Conservation (phyloP, 2,797 vertebrate species). For the Oreonectes daqikongensis region DNA sequence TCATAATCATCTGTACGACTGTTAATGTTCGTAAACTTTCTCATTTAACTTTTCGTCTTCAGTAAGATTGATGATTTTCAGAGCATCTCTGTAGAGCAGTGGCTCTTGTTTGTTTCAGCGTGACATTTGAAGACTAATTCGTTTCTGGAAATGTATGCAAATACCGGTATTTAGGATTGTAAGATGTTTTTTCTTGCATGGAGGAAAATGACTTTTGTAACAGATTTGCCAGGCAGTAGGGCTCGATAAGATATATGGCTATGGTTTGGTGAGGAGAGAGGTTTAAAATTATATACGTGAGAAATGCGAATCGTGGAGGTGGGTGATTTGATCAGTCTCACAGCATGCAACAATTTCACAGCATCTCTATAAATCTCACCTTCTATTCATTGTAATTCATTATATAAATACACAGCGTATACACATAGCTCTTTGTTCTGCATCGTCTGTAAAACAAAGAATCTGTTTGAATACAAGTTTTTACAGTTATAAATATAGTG, state of each 20-base stretch:
- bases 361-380: conserved; percentile 4
- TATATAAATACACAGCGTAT: background rate
- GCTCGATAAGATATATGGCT: conserved; percentile 5
- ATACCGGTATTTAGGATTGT: conserved; percentile 14
- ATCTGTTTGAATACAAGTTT: background rate
- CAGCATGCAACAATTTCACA: conserved; percentile 5
- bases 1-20: conserved; percentile 7
- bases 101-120: conserved; percentile 26
- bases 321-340: conserved; percentile 10
- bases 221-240: conserved; percentile 20
- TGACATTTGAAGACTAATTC: conserved; percentile 21
- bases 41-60: conserved; percentile 31
- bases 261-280: background rate
- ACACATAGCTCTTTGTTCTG: conserved; percentile 3
- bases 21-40: conserved; percentile 18
- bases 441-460: background rate
- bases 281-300: conserved; percentile 2
- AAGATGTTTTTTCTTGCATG: conserved; percentile 4
- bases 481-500: conserved; percentile 2
- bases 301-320: background rate
- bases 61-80: conserved; percentile 27
- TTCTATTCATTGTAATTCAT: conserved; percentile 14
- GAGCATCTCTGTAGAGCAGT: conserved; percentile 3
- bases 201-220: conserved; percentile 26
- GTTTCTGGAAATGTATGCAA: conserved; percentile 35